Conservation (phyloP, 2,113 vertebrate genomes). For the Psilopsiagon aymara region DNA sequence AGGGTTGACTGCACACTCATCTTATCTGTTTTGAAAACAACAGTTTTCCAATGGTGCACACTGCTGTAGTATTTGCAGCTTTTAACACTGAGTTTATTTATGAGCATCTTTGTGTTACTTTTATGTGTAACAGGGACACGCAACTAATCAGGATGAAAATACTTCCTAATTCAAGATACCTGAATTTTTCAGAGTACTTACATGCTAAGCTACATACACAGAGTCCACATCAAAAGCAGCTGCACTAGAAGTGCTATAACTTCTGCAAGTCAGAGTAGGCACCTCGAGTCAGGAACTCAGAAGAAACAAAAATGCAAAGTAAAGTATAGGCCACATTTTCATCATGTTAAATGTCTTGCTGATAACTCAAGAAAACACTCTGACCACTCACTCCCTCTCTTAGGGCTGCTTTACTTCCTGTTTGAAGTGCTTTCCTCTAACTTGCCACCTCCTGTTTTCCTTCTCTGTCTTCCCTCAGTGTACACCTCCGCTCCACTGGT, state of each 20-base stretch:
- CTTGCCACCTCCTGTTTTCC: background rate
- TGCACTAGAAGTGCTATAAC: background rate
- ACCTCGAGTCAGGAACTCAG: background rate
- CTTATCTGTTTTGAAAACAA: background rate
- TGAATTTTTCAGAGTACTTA: background rate
- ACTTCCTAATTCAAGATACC: background rate
- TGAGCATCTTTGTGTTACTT: background rate
- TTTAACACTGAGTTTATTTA: background rate
- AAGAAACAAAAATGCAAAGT: background rate
- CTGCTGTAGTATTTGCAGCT: background rate
- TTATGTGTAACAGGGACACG: background rate
- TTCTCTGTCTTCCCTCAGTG: background rate
- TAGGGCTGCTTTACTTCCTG: background rate
- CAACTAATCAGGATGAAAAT: background rate
- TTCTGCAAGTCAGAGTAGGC: background rate
- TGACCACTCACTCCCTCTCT: background rate
- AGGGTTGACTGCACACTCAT: background rate
- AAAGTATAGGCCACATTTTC: background rate
- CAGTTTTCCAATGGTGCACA: background rate
- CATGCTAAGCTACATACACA: background rate
- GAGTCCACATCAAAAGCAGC: background rate
- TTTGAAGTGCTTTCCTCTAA: background rate
- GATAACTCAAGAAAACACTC: background rate
- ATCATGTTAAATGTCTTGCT: background rate
- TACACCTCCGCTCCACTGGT: background rate